Evolutionary conservation across 2,888 invertebrate species (phyloP).

Genomic region (Fragum whitleyi): DNA sequence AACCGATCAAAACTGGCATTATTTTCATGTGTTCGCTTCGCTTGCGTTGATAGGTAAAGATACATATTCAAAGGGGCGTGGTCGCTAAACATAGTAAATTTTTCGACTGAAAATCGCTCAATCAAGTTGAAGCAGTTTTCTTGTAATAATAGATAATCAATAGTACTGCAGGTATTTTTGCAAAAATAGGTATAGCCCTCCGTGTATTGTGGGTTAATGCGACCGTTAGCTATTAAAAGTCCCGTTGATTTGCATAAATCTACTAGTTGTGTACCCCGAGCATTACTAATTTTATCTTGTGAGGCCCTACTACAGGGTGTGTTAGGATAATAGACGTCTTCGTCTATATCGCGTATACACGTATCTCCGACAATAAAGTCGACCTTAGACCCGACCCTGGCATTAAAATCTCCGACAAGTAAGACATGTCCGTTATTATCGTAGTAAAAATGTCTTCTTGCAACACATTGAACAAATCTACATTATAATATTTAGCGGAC

Average conservation of each 20-base stretch:
- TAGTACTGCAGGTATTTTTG: not conserved
- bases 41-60: not conserved
- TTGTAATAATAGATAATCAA: slow-evolving; percentile 21
- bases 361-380: slow-evolving; percentile 16
- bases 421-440: slow-evolving; percentile 30
- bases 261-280: not conserved
- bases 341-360: not conserved
- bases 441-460: slow-evolving; percentile 30
- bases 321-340: slow-evolving; percentile 16
- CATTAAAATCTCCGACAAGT: slow-evolving; percentile 46
- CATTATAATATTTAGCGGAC: slow-evolving; percentile 25
- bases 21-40: too few species aligned
- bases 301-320: slow-evolving; percentile 9
- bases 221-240: slow-evolving; percentile 32
- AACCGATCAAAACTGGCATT: too few species aligned
- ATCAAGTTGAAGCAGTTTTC: not conserved
- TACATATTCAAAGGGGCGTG: not conserved
- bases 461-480: slow-evolving; percentile 41
- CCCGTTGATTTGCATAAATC: slow-evolving; percentile 30
- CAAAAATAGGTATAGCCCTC: slow-evolving; percentile 2
- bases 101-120: not conserved
- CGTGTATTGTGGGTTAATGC: not conserved
- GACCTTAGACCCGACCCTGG: slow-evolving; percentile 22
- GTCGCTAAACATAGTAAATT: slow-evolving; percentile 11
- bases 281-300: slow-evolving; percentile 11